These are phyloP conservation scores for Gastrophysa polygoni DNA, from an alignment of 2,888 invertebrate species.

Conservation along the genomic window DNA sequence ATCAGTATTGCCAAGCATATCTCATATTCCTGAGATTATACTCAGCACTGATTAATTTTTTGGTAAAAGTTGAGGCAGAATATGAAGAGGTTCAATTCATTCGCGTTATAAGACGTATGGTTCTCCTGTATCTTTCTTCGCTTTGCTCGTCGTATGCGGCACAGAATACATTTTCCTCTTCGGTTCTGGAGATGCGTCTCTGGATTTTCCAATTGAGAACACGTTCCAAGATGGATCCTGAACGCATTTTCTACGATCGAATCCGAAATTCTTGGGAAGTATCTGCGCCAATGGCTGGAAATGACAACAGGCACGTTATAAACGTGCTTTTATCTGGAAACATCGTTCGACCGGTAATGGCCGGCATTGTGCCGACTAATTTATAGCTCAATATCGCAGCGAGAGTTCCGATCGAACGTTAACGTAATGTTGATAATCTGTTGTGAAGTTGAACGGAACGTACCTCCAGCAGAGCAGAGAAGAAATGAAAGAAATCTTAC, in stretches of 20 bases:
- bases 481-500: constrained; percentile 10
- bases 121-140: too few species aligned
- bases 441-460: constrained; percentile 47
- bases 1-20: too few species aligned
- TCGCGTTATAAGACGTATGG: too few species aligned
- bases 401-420: constrained; percentile 51
- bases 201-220: too few species aligned
- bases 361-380: constrained; percentile 54
- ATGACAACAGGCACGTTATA: constrained; percentile 47
- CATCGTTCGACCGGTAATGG: constrained; percentile 52
- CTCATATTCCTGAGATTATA: too few species aligned
- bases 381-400: constrained; percentile 55
- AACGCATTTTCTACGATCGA: background rate
- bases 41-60: too few species aligned
- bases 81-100: too few species aligned
- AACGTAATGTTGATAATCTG: constrained; percentile 54
- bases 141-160: too few species aligned
- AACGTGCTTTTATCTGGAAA: constrained; percentile 49
- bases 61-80: too few species aligned
- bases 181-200: too few species aligned
- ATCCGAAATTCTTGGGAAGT: constrained; percentile 12
- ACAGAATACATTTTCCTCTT: too few species aligned
- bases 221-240: background rate
- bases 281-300: constrained; percentile 36
- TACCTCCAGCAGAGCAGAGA: constrained; percentile 18